Conservation (phyloP, 2,113 vertebrate genomes). For the Phylloscopus trochilus region DNA sequence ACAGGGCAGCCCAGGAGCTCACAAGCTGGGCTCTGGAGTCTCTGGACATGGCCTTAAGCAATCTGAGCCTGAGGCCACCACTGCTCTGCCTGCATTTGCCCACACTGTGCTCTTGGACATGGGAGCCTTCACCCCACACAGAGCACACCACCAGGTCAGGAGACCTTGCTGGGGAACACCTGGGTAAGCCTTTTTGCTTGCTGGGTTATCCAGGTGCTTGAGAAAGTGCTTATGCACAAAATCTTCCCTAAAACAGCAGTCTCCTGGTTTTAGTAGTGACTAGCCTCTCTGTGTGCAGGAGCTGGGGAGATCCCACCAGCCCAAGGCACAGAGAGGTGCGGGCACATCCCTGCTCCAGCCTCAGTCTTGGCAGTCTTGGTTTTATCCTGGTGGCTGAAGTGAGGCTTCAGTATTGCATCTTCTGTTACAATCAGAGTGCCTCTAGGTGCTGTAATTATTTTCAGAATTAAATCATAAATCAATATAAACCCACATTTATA, state of each 20-base stretch:
- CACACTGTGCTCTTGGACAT: fast-evolving
- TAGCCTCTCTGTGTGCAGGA: background rate
- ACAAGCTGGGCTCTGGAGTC: background rate
- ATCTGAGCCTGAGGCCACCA: background rate
- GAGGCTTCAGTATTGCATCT: background rate
- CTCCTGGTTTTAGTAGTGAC: background rate
- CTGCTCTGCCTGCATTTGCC: background rate
- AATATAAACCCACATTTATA: background rate
- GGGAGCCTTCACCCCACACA: fast-evolving
- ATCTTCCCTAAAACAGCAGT: background rate
- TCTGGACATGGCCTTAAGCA: background rate
- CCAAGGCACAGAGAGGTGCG: fast-evolving
- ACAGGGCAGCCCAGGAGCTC: background rate
- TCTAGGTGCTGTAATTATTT: background rate
- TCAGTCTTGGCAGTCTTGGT: background rate
- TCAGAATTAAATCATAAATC: background rate
- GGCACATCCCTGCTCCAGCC: background rate
- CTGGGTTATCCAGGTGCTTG: background rate
- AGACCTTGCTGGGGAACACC: background rate
- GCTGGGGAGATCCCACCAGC: background rate
- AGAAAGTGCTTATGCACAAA: background rate
- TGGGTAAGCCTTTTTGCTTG: background rate
- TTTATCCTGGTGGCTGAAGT: background rate
- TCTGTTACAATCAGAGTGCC: background rate
- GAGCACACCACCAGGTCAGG: fast-evolving